Evolutionary conservation across 2,888 invertebrate species (phyloP).

Genomic region (Thumatha senex): DNA sequence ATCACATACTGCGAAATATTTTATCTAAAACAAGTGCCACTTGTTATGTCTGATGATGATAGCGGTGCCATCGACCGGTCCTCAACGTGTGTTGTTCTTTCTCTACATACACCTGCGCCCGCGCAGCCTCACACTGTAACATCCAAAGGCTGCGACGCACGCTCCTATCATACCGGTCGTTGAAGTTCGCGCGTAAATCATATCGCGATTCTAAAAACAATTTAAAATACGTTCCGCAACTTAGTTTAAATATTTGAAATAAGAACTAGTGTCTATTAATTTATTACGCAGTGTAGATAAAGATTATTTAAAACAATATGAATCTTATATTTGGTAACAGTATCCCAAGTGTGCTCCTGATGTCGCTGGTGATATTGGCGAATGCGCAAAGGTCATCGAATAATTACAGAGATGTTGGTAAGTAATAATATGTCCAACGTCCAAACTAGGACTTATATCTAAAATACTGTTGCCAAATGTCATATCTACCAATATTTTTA

Average conservation of each 20-base stretch:
- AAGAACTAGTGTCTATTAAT: slow-evolving; percentile 1
- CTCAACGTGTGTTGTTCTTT: slow-evolving; percentile 47
- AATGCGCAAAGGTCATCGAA: slow-evolving; percentile 72
- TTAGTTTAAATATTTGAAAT: slow-evolving; percentile 12
- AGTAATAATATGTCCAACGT: too few relatives aligned
- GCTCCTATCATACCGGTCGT: slow-evolving; percentile 53
- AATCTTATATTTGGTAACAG: slow-evolving; percentile 61
- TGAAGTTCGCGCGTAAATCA: slow-evolving; percentile 66
- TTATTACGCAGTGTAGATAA: slow-evolving; percentile 4
- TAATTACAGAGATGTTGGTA: slow-evolving; percentile 70
- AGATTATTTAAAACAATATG: too few relatives aligned
- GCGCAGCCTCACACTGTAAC: slow-evolving; percentile 60
- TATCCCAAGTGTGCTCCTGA: slow-evolving; percentile 68
- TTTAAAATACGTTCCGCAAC: slow-evolving; percentile 28
- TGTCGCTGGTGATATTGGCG: slow-evolving; percentile 69
- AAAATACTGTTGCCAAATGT: too few relatives aligned
- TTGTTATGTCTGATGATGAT: slow-evolving; percentile 39
- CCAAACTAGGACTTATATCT: too few relatives aligned
- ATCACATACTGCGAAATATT: slow-evolving; percentile 11
- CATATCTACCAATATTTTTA: too few relatives aligned
- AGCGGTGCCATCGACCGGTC: slow-evolving; percentile 60
- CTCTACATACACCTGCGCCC: slow-evolving; percentile 56
- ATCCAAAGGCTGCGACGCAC: slow-evolving; percentile 67
- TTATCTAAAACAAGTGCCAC: slow-evolving; percentile 14
- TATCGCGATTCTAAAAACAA: slow-evolving; percentile 56